Base-by-base conservation (phyloP, 2,888 invertebrate species). In the Sceliomorpha sp. region DNA sequence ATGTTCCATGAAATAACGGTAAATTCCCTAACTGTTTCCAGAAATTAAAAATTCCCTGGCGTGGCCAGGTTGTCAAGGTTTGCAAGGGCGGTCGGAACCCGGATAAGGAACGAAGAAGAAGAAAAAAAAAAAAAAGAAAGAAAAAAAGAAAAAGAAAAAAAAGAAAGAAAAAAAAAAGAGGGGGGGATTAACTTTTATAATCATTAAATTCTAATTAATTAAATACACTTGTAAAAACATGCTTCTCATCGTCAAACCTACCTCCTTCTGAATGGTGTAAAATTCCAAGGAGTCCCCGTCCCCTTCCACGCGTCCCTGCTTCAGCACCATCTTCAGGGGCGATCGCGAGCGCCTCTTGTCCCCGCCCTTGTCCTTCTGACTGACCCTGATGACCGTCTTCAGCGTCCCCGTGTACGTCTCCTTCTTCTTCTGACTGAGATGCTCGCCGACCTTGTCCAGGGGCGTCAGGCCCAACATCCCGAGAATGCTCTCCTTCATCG, bases 361-460 rank as follows among this genome's bases (percentile, higher is more conserved):
- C 86, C 78, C 68, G 82, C 89, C 70, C 93, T 91, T 84, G 37
- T 86, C 84, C 67, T 87, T 87, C 13, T 83, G 77, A n/a, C 63
- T 78, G 72, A 95, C 88, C 88, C 95, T 94, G 77, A 96, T 96
- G 77, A 96, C 93, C 76, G 95, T 95, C 85, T 95, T 96, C 72
- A 96, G 85, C 0, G 95, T 95, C 29, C 96, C 96, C 1, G 95
- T 94, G 80, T 94, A 95, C 76, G 91, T 10, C 58, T 91, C 91
- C 42, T 91, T 66, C n/a, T 93, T 92, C 53, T 85, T 86, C 60
- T 83, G 80, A 36, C 73, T 82, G 51, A 82, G 44, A n/a, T 83
- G 74, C 70, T 94, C 93, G 0, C 84, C 83, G 0, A 94, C 94
- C 4, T 93, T 94, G 78, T 93, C 92, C 77, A 93, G 91, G 0